These are phyloP conservation scores for Haliaeetus leucogaster DNA, from an alignment of 2,113 vertebrate genomes.

Conservation along the genomic window DNA sequence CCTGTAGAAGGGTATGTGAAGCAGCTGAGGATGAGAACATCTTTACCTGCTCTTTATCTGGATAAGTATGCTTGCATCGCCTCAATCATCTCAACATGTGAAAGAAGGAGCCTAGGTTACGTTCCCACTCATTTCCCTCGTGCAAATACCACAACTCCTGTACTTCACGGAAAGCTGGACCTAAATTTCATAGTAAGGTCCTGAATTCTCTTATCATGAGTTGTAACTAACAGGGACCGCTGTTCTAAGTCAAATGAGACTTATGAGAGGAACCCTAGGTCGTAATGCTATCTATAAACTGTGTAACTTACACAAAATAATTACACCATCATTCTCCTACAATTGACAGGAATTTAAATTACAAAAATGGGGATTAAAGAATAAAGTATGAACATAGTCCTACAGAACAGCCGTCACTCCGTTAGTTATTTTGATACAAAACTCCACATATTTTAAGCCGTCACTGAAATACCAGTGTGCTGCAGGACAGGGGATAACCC, in stretches of 20 bases:
- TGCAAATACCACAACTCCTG: not conserved
- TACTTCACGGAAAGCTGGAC: not conserved
- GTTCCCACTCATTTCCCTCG: no score
- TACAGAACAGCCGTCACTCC: not conserved
- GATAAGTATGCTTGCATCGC: not conserved
- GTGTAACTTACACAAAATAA: not conserved
- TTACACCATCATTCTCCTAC: not conserved
- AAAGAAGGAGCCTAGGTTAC: not conserved
- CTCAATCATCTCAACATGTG: fast-evolving
- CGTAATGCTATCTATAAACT: no score
- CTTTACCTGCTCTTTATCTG: not conserved
- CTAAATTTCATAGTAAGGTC: not conserved
- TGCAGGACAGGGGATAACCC: not conserved
- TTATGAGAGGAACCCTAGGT: not conserved
- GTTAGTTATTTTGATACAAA: no score
- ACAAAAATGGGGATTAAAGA: not conserved
- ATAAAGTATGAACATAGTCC: not conserved
- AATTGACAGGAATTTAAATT: not conserved
- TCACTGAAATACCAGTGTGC: not conserved
- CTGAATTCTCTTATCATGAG: not conserved
- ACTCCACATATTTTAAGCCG: fast-evolving
- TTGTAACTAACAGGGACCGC: not conserved
- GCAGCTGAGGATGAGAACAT: not conserved
- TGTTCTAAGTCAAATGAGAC: not conserved
- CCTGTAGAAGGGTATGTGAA: not conserved